phyloP scores from a whole-genome alignment of 2,888 invertebrate genomes.

The Calephelis perditalis region DNA sequence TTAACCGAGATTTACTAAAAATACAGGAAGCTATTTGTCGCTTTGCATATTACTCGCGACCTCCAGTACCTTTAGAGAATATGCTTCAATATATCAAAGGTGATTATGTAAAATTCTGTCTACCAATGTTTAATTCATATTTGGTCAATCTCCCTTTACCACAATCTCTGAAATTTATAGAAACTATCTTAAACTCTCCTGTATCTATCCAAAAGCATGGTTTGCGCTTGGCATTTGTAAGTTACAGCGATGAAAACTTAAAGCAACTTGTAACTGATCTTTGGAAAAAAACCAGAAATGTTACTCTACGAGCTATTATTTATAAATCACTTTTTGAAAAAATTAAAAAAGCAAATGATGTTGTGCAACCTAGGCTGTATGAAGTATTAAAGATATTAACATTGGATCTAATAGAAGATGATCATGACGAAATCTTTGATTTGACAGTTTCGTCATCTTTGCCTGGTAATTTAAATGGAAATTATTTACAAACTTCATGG shows the following conservation, averaged over 20 bases:
- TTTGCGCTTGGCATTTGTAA: constrained; percentile 46
- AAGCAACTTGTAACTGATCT: constrained; percentile 34
- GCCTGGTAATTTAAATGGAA: constrained; percentile 33
- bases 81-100: constrained; percentile 42
- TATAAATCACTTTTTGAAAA: constrained; percentile 40
- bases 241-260: constrained; percentile 39
- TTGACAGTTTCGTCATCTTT: constrained; percentile 34
- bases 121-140: constrained; percentile 44
- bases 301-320: constrained; percentile 42
- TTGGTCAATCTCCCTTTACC: constrained; percentile 37
- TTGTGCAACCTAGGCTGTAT: constrained; percentile 35
- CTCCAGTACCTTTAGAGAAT: constrained; percentile 40
- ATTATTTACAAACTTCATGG: constrained; percentile 41
- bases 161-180: constrained; percentile 39
- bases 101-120: constrained; percentile 46
- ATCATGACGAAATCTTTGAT: constrained; percentile 41
- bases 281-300: constrained; percentile 47
- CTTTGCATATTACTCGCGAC: constrained; percentile 40
- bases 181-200: constrained; percentile 40
- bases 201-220: constrained; percentile 51
- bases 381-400: constrained; percentile 42
- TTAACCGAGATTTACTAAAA: constrained; percentile 30
- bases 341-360: constrained; percentile 29
- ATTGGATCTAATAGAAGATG: constrained; percentile 39
- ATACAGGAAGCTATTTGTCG: constrained; percentile 48